Evolutionary conservation across 2,113 vertebrate genomes (phyloP), one percentile per base, ranked within the genome.

Genomic region (Strix aluco): DNA sequence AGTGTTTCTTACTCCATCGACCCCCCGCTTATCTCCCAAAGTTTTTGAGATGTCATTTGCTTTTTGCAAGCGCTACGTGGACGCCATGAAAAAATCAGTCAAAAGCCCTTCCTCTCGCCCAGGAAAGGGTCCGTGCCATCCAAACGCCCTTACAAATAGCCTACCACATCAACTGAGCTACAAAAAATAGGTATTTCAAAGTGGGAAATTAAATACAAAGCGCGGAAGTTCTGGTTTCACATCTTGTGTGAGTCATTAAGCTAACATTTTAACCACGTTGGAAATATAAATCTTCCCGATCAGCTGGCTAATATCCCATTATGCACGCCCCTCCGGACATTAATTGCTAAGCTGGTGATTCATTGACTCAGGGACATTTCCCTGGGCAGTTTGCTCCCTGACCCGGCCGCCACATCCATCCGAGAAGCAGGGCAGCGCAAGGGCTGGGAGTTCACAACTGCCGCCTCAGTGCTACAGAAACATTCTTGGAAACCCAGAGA

Each of bases 391-490:
- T 55, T n/a, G 58, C 19, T 51, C 22, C 46, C 80, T 66, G 71
- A 42, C n/a, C 61, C 4, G 17, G 51, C 65, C 26, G 2, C 30
- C 80, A 23, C 55, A 5, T 11, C 38, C 61, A 11, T 3, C 55
- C 54, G 1, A 44, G 57, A 57, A 23, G 52, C 65, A 30, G 54
- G 36, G 49, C 59, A 49, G 79, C 5, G 2, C 13, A 5, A 29
- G 52, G 34, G 57, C 72, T 21, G 38, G 0, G 1, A 19, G 62
- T 5, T 18, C 8, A 10, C 13, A 66, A 9, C 25, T 12, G 23
- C 17, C 44, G 47, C 36, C 26, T 26, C 27, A 3, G 1, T 1
- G 2, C 2, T 11, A 7, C 6, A 0, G 26, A 25, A 32, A 25
- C 19, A 2, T 4, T 12, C 34, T 30, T 51, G 46, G 80, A 14